phyloP scores from a whole-genome alignment of 1,140 invertebrate species.

The Asobara japonica region DNA sequence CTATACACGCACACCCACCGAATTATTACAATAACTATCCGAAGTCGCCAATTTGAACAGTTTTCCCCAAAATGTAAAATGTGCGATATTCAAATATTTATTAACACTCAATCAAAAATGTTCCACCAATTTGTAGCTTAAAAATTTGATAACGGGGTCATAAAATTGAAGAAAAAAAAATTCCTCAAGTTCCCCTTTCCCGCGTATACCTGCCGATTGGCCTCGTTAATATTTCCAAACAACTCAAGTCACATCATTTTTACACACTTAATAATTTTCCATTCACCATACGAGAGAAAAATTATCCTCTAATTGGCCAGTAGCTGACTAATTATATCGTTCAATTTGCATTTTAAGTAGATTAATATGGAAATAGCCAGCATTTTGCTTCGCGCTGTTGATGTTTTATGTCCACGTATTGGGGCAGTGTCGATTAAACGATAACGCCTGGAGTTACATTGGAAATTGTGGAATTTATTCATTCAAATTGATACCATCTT shows the following conservation, averaged over 20 bases:
- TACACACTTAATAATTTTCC: neutral
- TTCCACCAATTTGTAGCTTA: too few relatives aligned
- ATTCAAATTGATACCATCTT: slow-evolving; percentile 11
- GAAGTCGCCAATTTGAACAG: too few relatives aligned
- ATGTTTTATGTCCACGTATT: neutral
- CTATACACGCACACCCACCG: too few relatives aligned
- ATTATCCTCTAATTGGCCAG: slow-evolving; percentile 4
- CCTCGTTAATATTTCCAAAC: neutral
- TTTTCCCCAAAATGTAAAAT: too few relatives aligned
- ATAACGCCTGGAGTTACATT: neutral
- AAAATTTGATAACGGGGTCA: too few relatives aligned
- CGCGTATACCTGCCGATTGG: slow-evolving; percentile 36
- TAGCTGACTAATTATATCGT: neutral
- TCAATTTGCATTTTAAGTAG: neutral
- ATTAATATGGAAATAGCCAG: slow-evolving; percentile 6
- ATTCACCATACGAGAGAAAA: neutral
- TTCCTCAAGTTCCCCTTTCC: too few relatives aligned
- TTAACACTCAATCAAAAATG: too few relatives aligned
- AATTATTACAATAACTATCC: too few relatives aligned
- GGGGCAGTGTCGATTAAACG: neutral
- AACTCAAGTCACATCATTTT: neutral
- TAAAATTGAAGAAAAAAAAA: too few relatives aligned
- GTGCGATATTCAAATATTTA: too few relatives aligned
- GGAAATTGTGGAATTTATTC: slow-evolving; percentile 6
- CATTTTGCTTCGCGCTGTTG: neutral